A percentile compares a stretch with the other conserved stretches of the same genome.
Conservation (phyloP, 2,797 vertebrate species). For the Pangasius sanitwongsei region DNA sequence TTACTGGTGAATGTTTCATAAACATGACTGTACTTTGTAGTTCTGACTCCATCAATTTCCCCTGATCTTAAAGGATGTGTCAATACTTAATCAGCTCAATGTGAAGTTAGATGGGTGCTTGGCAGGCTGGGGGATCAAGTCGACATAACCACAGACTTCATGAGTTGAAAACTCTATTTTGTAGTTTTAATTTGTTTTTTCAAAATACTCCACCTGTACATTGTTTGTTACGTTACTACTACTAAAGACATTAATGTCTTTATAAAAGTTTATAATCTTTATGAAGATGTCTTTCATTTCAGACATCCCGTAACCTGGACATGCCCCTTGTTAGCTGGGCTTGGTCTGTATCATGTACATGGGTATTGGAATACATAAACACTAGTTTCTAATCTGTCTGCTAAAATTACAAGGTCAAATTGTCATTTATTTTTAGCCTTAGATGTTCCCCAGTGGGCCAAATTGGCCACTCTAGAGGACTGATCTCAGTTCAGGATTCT, state of each 20-base stretch:
- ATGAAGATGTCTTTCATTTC: too few species aligned
- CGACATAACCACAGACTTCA: background rate
- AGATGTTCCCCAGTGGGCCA: background rate
- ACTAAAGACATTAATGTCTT: background rate
- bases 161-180: background rate
- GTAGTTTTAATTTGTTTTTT: background rate
- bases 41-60: background rate
- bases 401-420: constrained; percentile 1
- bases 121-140: background rate
- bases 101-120: too few species aligned
- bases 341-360: background rate
- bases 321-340: background rate
- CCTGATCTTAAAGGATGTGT: background rate
- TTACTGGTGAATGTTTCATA: background rate
- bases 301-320: background rate
- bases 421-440: constrained; percentile 17
- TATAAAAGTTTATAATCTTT: background rate
- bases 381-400: background rate
- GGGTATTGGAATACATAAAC: background rate
- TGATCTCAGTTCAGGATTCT: background rate
- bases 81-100: background rate
- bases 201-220: background rate
- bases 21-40: background rate
- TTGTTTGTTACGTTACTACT: background rate
- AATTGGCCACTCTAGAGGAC: constrained; percentile 5